Base-by-base conservation (phyloP, 2,888 invertebrate species). In the Congeria kusceri region DNA sequence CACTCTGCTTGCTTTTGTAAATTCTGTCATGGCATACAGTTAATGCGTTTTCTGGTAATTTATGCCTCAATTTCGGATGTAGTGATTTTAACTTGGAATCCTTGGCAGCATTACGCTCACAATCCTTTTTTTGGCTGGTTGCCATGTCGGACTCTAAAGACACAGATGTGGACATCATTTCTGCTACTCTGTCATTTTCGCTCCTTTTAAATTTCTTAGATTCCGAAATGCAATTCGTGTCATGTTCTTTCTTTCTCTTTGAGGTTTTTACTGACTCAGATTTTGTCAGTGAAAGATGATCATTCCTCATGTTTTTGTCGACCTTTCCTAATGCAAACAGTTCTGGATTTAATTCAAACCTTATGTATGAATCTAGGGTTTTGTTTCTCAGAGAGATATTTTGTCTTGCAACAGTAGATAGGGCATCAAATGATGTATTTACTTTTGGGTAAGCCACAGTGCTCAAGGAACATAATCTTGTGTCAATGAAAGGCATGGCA, bases 41-140 rank as follows among this genome's bases (percentile, higher is more conserved):
- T 39, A 15, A 39, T 9, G 1, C 49, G 58, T 59, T 29, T 25
- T 59, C 32, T 39, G 39, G 39, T 11, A 39, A 39, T 39, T 74
- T 74, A 47, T 74, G 73, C 29, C 73, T 47, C n/a, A 74, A 28
- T 15, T 74, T 74, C 13, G 73, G 73, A 62, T 61, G 73, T 20
- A 74, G n/a, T 27, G n/a, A n/a, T 29, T 62, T 27, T 13, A 63
- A n/a, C 7, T 56, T 25, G 5, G 25, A 18, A 29, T 28, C 29
- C 18, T 11, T 39, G 39, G 39, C 9, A 39, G 15, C 39, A 56
- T 18, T 53, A n/a, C 20, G n/a, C 18, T 18, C 18, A 28, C 5
- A 18, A 27, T n/a, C 44, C 32, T 49, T 46, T 25, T n/a, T 28
- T 53, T 29, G n/a, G 29, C 11, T 56, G 7, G 27, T 56, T 13